Percentiles rank a stretch among this genome's conserved stretches.
Evolutionary conservation across 2,113 vertebrate species (phyloP).

Genomic region (Leucopsar rothschildi): DNA sequence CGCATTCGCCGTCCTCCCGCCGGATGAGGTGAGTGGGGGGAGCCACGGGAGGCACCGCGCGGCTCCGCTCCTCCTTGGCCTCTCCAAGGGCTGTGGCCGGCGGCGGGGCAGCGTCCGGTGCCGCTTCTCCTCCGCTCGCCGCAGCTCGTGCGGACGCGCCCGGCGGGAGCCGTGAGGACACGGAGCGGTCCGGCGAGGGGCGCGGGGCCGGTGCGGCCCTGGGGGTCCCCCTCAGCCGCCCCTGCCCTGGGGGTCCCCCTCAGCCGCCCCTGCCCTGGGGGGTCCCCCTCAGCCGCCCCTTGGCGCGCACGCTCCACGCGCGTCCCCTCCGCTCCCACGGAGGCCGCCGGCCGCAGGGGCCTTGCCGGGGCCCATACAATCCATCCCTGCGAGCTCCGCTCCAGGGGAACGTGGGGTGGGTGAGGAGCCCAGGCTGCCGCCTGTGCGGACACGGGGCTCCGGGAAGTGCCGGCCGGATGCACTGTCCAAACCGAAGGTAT

Average conservation of each 20-base stretch:
- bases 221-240: neutral
- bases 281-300: neutral
- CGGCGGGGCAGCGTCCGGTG: neutral
- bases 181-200: neutral
- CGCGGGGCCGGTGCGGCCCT: neutral
- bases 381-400: neutral
- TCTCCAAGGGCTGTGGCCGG: no score
- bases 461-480: neutral
- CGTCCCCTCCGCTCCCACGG: neutral
- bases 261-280: neutral
- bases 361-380: neutral
- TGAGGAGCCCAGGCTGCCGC: neutral
- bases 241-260: neutral
- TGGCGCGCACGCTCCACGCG: rapidly evolving
- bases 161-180: neutral
- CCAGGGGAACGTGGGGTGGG: rapidly evolving
- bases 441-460: neutral
- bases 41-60: neutral
- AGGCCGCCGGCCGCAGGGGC: neutral
- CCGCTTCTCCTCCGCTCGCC: neutral
- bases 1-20: neutral
- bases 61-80: neutral
- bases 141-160: neutral
- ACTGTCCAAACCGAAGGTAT: neutral
- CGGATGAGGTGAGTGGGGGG: slow-evolving; percentile 23